These are phyloP conservation scores for Panthera uncia DNA, from an alignment of 2,113 vertebrate species.

Conservation along the genomic window DNA sequence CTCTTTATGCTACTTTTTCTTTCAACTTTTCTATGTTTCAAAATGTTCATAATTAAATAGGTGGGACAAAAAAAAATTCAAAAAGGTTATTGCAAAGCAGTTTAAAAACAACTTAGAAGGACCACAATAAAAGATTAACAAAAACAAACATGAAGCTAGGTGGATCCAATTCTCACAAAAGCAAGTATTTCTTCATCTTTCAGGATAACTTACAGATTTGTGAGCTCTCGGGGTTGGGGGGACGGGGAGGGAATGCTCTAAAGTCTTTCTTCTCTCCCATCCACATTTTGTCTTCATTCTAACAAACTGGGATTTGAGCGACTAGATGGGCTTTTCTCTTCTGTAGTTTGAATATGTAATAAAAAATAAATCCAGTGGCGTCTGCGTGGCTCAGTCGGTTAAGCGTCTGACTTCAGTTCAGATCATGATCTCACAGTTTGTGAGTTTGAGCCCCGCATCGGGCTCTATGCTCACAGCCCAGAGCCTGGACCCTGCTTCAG, in stretches of 20 bases:
- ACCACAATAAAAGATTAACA: background rate
- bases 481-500: no score
- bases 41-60: constrained; percentile 6
- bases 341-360: background rate
- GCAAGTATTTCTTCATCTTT: background rate
- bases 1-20: background rate
- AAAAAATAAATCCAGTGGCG: background rate
- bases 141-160: background rate
- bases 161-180: background rate
- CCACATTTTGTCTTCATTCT: background rate
- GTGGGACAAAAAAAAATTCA: background rate
- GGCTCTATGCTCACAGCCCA: no score
- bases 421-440: no score
- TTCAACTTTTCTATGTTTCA: background rate
- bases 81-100: constrained; percentile 13
- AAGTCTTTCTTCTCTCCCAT: background rate
- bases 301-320: background rate
- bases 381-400: no score
- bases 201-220: background rate
- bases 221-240: background rate
- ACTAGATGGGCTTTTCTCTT: background rate
- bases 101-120: background rate
- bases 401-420: no score
- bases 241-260: background rate
- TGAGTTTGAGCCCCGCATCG: no score